Percentiles rank a stretch among this genome's conserved stretches.
Conservation (phyloP, 2,113 vertebrate species). For the Protomyctophum bolini region DNA sequence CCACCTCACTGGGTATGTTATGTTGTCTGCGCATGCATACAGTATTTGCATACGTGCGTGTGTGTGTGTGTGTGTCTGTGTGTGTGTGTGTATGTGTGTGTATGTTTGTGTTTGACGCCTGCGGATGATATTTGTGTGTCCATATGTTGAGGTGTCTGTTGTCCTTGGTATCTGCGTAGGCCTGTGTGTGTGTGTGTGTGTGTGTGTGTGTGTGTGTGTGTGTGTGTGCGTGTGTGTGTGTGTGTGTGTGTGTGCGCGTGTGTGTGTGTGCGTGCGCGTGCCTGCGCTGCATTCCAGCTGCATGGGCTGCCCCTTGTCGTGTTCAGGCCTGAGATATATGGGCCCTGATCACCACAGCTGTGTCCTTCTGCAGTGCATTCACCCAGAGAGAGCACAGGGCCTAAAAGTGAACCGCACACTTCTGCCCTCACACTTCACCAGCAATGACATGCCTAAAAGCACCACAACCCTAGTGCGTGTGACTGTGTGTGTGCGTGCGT, state of each 20-base stretch:
- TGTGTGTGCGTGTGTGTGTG: slow-evolving; percentile 3
- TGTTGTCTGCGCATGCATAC: not conserved
- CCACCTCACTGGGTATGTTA: too few species aligned
- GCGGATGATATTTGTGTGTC: too few species aligned
- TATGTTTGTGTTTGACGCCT: not conserved
- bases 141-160: too few species aligned
- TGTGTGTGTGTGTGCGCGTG: not conserved
- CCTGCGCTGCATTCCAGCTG: slow-evolving; percentile 5
- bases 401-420: slow-evolving; percentile 12
- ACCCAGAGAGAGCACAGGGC: slow-evolving; percentile 16
- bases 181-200: not conserved
- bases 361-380: slow-evolving; percentile 25
- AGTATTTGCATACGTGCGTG: not conserved
- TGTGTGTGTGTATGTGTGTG: too few species aligned
- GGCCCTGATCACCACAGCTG: slow-evolving; percentile 31
- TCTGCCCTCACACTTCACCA: slow-evolving; percentile 23
- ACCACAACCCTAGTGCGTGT: not conserved
- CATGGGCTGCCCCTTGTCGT: slow-evolving; percentile 19
- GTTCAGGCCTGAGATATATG: slow-evolving; percentile 25
- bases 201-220: not conserved
- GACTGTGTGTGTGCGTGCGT: too few species aligned
- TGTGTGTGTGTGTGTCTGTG: slow-evolving; percentile 7
- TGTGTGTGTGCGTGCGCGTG: not conserved
- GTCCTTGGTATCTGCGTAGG: too few species aligned
- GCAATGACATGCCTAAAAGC: slow-evolving; percentile 20